Percentiles rank a stretch among this genome's conserved stretches.
Evolutionary conservation across 2,797 vertebrate species (phyloP).

Genomic region (Danionella dracula): DNA sequence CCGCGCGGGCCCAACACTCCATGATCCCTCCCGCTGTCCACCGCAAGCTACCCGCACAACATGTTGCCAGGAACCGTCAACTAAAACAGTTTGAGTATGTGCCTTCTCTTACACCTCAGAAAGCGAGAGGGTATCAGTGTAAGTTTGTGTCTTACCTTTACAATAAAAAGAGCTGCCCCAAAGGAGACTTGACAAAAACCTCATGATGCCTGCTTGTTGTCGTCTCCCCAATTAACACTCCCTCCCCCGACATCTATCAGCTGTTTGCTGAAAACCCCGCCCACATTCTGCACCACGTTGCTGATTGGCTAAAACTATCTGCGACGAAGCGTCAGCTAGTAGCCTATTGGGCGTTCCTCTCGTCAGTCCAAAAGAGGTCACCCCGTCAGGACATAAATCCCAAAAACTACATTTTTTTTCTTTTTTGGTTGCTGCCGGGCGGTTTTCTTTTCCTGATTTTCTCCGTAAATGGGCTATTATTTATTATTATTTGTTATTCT

Average conservation of each 20-base stretch:
- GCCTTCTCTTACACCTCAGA: background rate
- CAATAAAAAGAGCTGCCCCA: conserved; percentile 64
- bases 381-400: background rate
- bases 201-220: conserved; percentile 65
- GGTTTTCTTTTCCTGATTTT: no score
- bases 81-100: background rate
- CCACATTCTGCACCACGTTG: conserved; percentile 31
- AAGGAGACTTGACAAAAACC: conserved; percentile 56
- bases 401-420: background rate
- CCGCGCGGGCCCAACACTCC: background rate
- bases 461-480: no score
- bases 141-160: conserved; percentile 60
- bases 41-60: background rate
- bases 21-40: background rate
- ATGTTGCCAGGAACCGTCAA: background rate
- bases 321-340: background rate
- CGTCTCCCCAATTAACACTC: conserved; percentile 55
- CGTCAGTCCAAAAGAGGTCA: conserved; percentile 43
- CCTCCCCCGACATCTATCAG: conserved; percentile 38
- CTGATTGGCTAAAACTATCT: conserved; percentile 47
- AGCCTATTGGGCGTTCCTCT: conserved; percentile 41
- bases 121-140: background rate
- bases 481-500: no score
- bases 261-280: conserved; percentile 49
- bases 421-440: no score